phyloP scores from a whole-genome alignment of 53 echinoderm and acorn worm genomes.

The Temnopleurus reevesii region DNA sequence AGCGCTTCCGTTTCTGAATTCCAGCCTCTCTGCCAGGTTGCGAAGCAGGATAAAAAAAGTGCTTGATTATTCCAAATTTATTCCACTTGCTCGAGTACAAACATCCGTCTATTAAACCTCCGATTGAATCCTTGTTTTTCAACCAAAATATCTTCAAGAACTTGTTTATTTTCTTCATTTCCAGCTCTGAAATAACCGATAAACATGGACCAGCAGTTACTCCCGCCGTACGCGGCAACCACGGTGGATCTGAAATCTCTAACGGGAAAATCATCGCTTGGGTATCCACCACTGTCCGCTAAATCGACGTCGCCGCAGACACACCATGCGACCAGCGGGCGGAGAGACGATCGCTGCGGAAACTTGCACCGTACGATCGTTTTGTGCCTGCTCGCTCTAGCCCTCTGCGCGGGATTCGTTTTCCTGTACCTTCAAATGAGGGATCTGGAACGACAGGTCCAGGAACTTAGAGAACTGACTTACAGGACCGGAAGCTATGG shows the following conservation, averaged over 20 bases:
- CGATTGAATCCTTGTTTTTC: too few species aligned
- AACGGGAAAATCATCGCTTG: background rate
- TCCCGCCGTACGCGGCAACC: background rate
- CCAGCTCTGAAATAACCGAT: background rate
- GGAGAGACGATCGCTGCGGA: background rate
- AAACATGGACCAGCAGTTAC: background rate
- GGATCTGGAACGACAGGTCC: background rate
- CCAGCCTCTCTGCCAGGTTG: background rate
- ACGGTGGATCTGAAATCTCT: background rate
- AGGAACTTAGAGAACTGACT: background rate
- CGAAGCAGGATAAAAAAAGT: slow-evolving; percentile 1
- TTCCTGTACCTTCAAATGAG: slow-evolving; percentile 7
- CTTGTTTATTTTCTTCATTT: background rate
- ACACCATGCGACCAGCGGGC: background rate
- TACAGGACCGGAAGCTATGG: background rate
- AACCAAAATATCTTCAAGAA: background rate
- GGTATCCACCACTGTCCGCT: background rate
- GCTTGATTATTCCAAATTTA: slow-evolving; percentile 33
- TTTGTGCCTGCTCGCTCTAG: background rate
- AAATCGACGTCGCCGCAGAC: background rate
- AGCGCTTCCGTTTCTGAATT: slow-evolving; percentile 1
- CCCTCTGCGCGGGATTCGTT: slow-evolving; percentile 17
- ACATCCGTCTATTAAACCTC: background rate
- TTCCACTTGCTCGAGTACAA: background rate
- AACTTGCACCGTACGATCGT: background rate